phyloP scores from a whole-genome alignment of 2,113 vertebrate species.

The Forbesichthys agassizii region DNA sequence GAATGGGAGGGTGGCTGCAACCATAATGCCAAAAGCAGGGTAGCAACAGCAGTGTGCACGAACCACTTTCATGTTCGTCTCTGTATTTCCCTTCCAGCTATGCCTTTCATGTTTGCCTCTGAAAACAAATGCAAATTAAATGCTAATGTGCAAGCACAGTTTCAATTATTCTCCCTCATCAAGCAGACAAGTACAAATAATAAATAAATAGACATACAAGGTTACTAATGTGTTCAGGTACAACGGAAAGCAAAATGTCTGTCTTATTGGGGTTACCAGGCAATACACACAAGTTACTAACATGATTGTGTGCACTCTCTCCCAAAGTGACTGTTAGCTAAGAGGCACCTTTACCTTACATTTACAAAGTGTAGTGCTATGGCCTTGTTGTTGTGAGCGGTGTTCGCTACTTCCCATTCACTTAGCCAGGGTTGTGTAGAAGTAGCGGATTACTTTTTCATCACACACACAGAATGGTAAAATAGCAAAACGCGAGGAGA shows the following conservation, averaged over 20 bases:
- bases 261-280: slow-evolving; percentile 25
- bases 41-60: slow-evolving; percentile 14
- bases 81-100: not conserved
- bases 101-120: slow-evolving; percentile 7
- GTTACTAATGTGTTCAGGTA: too few relatives aligned
- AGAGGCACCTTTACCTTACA: slow-evolving; percentile 1
- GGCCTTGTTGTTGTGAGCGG: too few relatives aligned
- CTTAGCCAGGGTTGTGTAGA: too few relatives aligned
- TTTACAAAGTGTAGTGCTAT: too few relatives aligned
- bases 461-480: too few relatives aligned
- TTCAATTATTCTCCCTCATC: not conserved
- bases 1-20: not conserved
- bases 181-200: too few relatives aligned
- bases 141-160: slow-evolving; percentile 44
- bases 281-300: not conserved
- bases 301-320: slow-evolving; percentile 10
- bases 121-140: slow-evolving; percentile 51
- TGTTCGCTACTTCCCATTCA: too few relatives aligned
- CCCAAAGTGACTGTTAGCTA: slow-evolving; percentile 8
- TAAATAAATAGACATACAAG: too few relatives aligned
- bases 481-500: too few relatives aligned
- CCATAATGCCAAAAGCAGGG: slow-evolving; percentile 6
- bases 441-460: too few relatives aligned
- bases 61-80: slow-evolving; percentile 20
- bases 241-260: too few relatives aligned